phyloP scores from a whole-genome alignment of 2,113 vertebrate species.

The Heliornis fulica region DNA sequence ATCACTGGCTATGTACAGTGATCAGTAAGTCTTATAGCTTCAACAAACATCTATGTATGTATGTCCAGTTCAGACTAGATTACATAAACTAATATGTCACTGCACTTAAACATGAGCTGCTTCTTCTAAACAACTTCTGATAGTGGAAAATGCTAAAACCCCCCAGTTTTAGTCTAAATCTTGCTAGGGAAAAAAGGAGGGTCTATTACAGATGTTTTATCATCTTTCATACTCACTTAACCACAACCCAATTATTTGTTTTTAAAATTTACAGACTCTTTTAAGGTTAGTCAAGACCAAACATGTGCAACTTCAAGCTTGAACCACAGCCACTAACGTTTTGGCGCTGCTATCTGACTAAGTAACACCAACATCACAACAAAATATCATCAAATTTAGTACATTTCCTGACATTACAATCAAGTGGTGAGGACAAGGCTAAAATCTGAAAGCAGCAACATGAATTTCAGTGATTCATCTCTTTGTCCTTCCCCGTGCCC shows the following conservation, averaged over 20 bases:
- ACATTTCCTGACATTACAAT: slow-evolving; percentile 1
- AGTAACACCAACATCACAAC: background rate
- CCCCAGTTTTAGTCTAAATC: background rate
- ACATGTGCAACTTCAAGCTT: background rate
- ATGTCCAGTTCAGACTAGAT: background rate
- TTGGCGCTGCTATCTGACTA: background rate
- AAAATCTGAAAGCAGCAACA: background rate
- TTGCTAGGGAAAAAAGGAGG: background rate
- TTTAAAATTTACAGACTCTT: background rate
- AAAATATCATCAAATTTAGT: background rate
- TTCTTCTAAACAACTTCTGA: background rate
- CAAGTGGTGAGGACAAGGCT: background rate
- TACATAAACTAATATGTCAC: background rate
- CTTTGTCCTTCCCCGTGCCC: background rate
- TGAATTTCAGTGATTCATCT: slow-evolving; percentile 25
- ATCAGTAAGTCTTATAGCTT: background rate
- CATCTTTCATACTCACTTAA: background rate
- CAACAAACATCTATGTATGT: background rate
- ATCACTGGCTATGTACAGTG: background rate
- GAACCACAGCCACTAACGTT: background rate
- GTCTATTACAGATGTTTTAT: background rate
- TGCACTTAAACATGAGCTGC: background rate
- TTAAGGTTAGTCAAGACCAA: background rate
- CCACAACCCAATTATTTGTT: background rate
- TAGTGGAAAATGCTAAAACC: background rate